These are phyloP conservation scores for Geodia barretti DNA, from an alignment of 37 sponge, comb jelly and placozoan species.

Conservation along the genomic window DNA sequence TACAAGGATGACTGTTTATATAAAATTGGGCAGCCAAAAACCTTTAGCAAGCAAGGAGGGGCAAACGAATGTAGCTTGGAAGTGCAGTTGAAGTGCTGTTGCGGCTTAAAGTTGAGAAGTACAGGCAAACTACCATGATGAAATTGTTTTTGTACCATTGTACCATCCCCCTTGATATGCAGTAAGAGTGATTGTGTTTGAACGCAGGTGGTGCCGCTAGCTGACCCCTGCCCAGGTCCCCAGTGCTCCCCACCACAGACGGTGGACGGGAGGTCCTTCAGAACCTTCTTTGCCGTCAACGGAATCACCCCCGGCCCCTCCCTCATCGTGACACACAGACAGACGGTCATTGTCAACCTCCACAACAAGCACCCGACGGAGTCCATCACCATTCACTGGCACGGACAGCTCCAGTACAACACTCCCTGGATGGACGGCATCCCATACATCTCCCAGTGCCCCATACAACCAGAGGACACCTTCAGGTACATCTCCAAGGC, in stretches of 20 bases:
- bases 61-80: too few relatives aligned
- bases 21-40: too few relatives aligned
- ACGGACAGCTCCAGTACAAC: conserved; percentile 41
- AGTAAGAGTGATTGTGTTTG: too few relatives aligned
- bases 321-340: conserved; percentile 20
- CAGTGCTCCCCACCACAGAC: conserved; percentile 21
- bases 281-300: conserved; percentile 34
- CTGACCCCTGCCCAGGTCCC: not conserved
- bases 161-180: too few relatives aligned
- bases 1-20: too few relatives aligned
- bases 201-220: not conserved
- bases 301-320: conserved; percentile 49
- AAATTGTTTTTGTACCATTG: too few relatives aligned
- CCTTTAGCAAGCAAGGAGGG: too few relatives aligned
- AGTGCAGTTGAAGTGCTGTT: too few relatives aligned
- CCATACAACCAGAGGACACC: conserved; percentile 37
- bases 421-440: conserved; percentile 75
- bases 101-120: too few relatives aligned
- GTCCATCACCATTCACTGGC: conserved; percentile 65
- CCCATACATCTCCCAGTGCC: conserved; percentile 61
- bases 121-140: too few relatives aligned
- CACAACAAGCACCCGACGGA: conserved; percentile 20
- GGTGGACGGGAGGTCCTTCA: conserved; percentile 25
- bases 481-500: conserved; percentile 47
- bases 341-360: conserved; percentile 33